A percentile compares a stretch with the other conserved stretches of the same genome.
phyloP scores from a whole-genome alignment of 1,140 invertebrate genomes.

The Formica selysi region DNA sequence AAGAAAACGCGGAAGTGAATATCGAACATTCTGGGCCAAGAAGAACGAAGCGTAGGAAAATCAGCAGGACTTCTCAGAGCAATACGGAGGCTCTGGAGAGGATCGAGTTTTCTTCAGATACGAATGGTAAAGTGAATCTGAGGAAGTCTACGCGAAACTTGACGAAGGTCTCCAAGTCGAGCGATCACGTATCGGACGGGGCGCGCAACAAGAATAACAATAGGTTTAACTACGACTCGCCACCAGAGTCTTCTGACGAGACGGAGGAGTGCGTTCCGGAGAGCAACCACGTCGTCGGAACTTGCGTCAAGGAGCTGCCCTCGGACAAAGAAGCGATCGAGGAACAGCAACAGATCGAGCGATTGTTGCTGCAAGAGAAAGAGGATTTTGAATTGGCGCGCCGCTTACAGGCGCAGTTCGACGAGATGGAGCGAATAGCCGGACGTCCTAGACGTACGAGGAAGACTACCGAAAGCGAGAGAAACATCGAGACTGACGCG shows the following conservation, averaged over 20 bases:
- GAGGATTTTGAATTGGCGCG: constrained; percentile 82
- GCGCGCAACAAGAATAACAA: constrained; percentile 5
- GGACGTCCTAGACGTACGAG: constrained; percentile 81
- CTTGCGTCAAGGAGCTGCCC: background rate
- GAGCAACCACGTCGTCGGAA: constrained; percentile 6
- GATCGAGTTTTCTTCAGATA: constrained; percentile 23
- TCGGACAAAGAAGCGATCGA: constrained; percentile 77
- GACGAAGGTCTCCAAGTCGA: constrained; percentile 13
- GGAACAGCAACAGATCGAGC: constrained; percentile 82
- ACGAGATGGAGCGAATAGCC: constrained; percentile 81
- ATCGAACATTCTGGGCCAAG: background rate
- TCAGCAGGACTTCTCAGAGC: background rate
- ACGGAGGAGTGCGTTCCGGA: constrained; percentile 27
- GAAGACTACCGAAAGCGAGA: constrained; percentile 49
- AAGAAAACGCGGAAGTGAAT: constrained; percentile 24
- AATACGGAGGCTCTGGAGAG: constrained; percentile 11
- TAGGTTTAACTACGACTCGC: constrained; percentile 60
- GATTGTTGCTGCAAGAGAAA: constrained; percentile 81
- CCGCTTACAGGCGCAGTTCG: constrained; percentile 81
- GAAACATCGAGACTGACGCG: constrained; percentile 27
- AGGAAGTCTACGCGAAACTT: constrained; percentile 60
- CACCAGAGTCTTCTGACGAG: constrained; percentile 58
- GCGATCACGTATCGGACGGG: constrained; percentile 7
- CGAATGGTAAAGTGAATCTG: constrained; percentile 10
- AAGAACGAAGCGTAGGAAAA: constrained; percentile 32